Evolutionary conservation across 2,113 vertebrate species (phyloP).

Genomic region (Nothoprocta perdicaria): DNA sequence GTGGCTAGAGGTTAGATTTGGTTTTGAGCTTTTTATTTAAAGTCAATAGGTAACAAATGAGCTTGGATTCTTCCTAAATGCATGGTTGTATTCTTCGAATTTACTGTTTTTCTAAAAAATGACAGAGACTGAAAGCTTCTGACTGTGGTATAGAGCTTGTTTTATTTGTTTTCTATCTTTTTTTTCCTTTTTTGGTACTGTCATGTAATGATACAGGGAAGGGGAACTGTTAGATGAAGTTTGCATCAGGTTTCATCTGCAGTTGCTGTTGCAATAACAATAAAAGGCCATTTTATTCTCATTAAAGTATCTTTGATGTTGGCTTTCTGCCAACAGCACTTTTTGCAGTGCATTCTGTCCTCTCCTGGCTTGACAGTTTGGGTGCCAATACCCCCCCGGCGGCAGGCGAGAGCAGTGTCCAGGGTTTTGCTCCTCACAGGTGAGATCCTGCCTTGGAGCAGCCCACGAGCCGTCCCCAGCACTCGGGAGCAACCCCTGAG

Average conservation of each 20-base stretch:
- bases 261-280: not conserved
- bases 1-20: not conserved
- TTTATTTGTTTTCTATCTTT: not conserved
- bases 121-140: not conserved
- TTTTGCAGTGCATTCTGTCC: not conserved
- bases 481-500: not conserved
- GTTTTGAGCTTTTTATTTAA: not conserved
- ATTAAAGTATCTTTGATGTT: not conserved
- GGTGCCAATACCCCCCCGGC: constrained; percentile 10
- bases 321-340: not conserved
- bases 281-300: not conserved
- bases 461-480: not conserved
- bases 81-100: not conserved
- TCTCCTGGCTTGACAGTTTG: not conserved
- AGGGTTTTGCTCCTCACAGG: not conserved
- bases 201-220: not conserved
- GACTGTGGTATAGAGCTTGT: not conserved
- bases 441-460: not conserved
- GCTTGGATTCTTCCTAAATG: not conserved
- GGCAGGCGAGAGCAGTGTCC: not conserved
- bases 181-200: not conserved
- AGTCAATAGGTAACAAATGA: not conserved
- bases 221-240: not conserved
- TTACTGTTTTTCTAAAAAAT: not conserved
- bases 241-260: not conserved